Evolutionary conservation across 2,113 vertebrate genomes (phyloP), one percentile per base, ranked within the genome.

Genomic region (Mus musculus): DNA sequence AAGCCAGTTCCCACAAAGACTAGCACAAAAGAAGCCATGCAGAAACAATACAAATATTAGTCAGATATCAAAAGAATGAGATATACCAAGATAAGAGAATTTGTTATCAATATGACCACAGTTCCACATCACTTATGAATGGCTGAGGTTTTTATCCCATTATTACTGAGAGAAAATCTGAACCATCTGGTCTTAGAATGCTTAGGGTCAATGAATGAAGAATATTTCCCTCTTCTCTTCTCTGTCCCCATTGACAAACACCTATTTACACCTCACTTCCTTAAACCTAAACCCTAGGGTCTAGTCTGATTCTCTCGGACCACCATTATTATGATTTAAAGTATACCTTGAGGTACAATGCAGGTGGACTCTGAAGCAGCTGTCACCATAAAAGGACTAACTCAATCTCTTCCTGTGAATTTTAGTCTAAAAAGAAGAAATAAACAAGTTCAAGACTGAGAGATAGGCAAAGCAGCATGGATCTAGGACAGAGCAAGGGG

Each of bases 401-500:
- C 16, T 76, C 33, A n/a, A 2, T 14, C 16, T 81, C 17, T 22
- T 72, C 24, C 22, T 49, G 42, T 36, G 84, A 33, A 14, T 69
- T 72, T 94, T 16, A 82, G 14, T 42, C 36, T 65, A 19, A 61
- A 80, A 86, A 84, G 54, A 7, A 30, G 17, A 75, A 54, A 36
- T 26, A n/a, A 17, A 22, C 30, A 61, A 75, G 36, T 52, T 5
- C 42, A 24, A 36, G 59, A 49, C 30, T 20, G 7, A 59, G 17
- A 33, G 8, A 54, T 14, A 19, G 42, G 11, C 4, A 10, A 3
- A 82, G 11, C 2, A n/a, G 30, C 8, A 0, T 0, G 13, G 36
- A 65, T 39, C 13, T 10, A 5, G 3, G n/a, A 1, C 20, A 30
- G 17, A 1, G 2, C 4, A 19, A 81, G 30, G 19, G 6, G 2